Conservation (phyloP, 2,888 invertebrate species). For the Lysandra bellargus region DNA sequence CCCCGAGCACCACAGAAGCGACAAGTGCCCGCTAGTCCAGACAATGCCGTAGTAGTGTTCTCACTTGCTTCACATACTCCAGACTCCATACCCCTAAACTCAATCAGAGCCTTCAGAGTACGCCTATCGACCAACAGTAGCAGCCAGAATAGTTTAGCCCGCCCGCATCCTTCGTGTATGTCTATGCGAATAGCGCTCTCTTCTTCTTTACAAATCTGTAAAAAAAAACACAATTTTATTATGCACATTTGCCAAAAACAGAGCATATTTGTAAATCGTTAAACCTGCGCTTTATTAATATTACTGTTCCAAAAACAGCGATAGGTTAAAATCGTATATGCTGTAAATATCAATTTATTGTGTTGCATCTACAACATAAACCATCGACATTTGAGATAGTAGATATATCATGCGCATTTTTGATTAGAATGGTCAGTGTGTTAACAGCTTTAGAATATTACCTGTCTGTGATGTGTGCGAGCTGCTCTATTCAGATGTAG, state of each 20-base stretch:
- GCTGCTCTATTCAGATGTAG: constrained; percentile 95
- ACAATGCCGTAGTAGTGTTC: constrained; percentile 48
- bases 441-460: constrained; percentile 45
- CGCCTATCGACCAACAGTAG: constrained; percentile 95
- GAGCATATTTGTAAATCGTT: no score
- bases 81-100: constrained; percentile 88
- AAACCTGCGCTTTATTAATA: no score
- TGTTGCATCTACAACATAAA: no score
- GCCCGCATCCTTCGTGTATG: constrained; percentile 97
- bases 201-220: constrained; percentile 94
- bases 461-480: constrained; percentile 91
- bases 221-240: not conserved
- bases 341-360: no score
- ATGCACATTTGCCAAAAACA: no score
- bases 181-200: constrained; percentile 98
- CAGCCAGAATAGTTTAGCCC: constrained; percentile 97
- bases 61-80: constrained; percentile 47
- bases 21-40: constrained; percentile 86
- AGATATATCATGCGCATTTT: no score
- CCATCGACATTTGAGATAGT: no score
- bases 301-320: no score
- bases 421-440: no score
- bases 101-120: constrained; percentile 93
- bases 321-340: no score
- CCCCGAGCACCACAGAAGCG: constrained; percentile 95